A percentile compares a stretch with the other conserved stretches of the same genome.
Conservation (phyloP, 2,888 invertebrate genomes). For the Oligia fasciuncula region DNA sequence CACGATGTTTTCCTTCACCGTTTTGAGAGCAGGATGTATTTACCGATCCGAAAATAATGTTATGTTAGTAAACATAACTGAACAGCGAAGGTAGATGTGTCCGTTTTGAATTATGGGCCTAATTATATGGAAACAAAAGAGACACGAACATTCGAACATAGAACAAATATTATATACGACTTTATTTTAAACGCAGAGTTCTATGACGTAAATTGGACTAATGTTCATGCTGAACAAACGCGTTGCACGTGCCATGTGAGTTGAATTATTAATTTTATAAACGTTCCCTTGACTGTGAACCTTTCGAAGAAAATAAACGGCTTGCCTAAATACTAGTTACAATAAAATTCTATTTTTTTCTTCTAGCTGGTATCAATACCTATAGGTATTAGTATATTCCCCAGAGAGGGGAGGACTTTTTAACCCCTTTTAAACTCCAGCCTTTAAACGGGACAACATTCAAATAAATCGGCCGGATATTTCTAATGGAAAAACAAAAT, state of each 20-base stretch:
- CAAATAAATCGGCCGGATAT: neutral
- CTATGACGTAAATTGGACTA: constrained; percentile 1
- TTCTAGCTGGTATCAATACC: neutral
- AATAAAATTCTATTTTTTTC: neutral
- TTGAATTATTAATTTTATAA: constrained; percentile 22
- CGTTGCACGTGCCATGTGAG: constrained; percentile 6
- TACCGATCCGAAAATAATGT: neutral
- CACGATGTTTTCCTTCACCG: too few relatives aligned
- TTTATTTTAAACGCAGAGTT: neutral
- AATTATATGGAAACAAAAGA: neutral
- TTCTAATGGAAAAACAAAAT: neutral
- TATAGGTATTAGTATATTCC: neutral
- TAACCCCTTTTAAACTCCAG: neutral
- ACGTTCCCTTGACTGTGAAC: neutral
- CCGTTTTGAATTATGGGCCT: neutral
- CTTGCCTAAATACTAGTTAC: neutral
- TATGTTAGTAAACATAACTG: neutral
- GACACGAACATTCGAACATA: neutral
- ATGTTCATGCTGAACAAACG: neutral
- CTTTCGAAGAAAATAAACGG: neutral
- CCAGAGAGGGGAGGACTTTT: neutral
- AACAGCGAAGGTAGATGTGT: neutral
- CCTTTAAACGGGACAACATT: neutral
- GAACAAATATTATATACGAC: neutral
- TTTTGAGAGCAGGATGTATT: neutral